A percentile compares a stretch with the other conserved stretches of the same genome.
These are phyloP conservation scores for Dendroctonus valens DNA, from an alignment of 1,140 invertebrate species.

Conservation along the genomic window DNA sequence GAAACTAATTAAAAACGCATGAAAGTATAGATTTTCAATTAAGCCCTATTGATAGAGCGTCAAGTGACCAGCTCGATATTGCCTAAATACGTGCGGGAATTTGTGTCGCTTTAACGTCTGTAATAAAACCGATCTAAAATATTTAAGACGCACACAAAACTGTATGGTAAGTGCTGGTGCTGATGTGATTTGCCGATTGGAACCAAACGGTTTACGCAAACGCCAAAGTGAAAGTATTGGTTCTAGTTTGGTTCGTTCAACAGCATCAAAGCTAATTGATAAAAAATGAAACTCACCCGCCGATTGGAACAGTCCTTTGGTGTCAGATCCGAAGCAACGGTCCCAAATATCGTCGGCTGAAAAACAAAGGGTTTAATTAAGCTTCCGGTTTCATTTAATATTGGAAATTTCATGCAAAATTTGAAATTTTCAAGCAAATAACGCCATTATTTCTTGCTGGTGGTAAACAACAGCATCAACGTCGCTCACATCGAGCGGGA, in stretches of 20 bases:
- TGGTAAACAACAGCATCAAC: not conserved
- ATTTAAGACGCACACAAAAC: too few relatives aligned
- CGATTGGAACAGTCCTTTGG: conserved; percentile 50
- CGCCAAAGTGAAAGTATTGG: too few relatives aligned
- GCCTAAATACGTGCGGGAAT: conserved; percentile 9
- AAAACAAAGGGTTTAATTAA: conserved; percentile 36
- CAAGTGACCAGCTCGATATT: too few relatives aligned
- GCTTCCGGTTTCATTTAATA: too few relatives aligned
- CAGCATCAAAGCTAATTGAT: too few relatives aligned
- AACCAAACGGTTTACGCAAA: too few relatives aligned
- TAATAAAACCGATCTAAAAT: not conserved
- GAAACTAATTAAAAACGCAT: too few relatives aligned
- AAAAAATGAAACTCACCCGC: conserved; percentile 41
- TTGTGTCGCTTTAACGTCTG: conserved; percentile 7
- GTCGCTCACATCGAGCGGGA: not conserved
- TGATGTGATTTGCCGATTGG: too few relatives aligned
- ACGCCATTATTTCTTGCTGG: conserved; percentile 18
- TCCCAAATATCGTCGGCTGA: conserved; percentile 51
- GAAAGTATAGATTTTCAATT: not conserved
- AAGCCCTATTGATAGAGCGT: not conserved
- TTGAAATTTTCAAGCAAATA: not conserved
- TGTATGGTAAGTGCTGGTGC: too few relatives aligned
- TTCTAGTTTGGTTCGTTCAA: too few relatives aligned
- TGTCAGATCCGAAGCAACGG: conserved; percentile 48
- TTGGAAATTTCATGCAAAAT: conserved; percentile 15